Base-by-base conservation (phyloP, 1,140 invertebrate genomes). In the Drosophila bocki region DNA sequence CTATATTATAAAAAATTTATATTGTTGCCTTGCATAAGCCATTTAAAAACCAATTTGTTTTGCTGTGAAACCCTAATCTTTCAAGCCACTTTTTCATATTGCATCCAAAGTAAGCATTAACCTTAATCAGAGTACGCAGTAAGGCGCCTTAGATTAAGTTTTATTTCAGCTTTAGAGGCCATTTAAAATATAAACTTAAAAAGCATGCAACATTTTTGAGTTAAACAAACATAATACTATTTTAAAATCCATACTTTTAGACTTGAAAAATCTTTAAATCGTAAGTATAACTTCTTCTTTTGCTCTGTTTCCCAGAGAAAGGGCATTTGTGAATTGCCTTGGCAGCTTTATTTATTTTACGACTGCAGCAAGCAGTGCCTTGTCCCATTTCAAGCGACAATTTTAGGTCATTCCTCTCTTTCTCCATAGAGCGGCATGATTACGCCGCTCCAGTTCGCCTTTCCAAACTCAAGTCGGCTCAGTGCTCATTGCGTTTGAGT, bases 321-420 rank as follows among this genome's bases (percentile, higher is more conserved):
- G 61, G 13, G 70, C 48, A 75, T 75, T 26, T 32, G 19, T 26
- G 12, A 33, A 29, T 45, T 19, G 44, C 3, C 39, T 9, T 9
- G 3, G 1, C 17, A 12, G 29, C 47, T 53, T 13, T n/a, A 54
- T 17, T 41, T 39, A 29, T 19, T 53, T 70, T 17, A 37, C 54
- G 54, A 70, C 69, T 64, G 45, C 54, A 44, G 45, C 47, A 64
- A 48, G 45, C 47, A 61, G 62, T 70, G 53, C 15, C 74, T 59
- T 78, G 76, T 64, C 80, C 80, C 84, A 87, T 88, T 88, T 84
- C 53, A 39, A 69, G 78, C 78, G 68, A 56, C 59, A 84, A 80
- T 87, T 87, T 84, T 87, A 72, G 84, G 84, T 87, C 84, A 56
- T 87, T 87, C 84, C 80, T 75, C 84, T 80, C 72, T 68, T 65